Base-by-base conservation (phyloP, 1,140 invertebrate genomes). In the Drosophila littoralis region DNA sequence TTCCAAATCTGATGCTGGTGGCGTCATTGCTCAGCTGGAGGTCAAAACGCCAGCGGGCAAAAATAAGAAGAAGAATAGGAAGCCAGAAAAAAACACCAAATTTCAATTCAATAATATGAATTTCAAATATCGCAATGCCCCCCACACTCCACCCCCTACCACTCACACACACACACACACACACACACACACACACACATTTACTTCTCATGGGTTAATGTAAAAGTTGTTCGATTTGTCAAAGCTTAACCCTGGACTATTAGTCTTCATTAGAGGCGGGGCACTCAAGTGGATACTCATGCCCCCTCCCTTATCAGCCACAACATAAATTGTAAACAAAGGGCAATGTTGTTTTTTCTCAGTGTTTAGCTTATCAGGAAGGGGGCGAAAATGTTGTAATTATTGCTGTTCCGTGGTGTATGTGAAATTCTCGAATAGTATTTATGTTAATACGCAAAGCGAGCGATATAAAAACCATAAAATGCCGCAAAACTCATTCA, bases 61-160 rank as follows among this genome's bases (percentile, higher is more conserved):
- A 63, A 58, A 55, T 38, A 42, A 28, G 36, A 57, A 55, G 36
- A 66, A 38, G 43, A 61, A 8, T 4, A 10, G 60, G 22, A 71
- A 48, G 9, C 10, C 57, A 54, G 40, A 17, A 50, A 3, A 10
- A 50, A 35, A 38, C 22, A 73, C 17, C 17, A 65, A 74, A 81
- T 74, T 81, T 74, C 64, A 80, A 66, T 69, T 63, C 61, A 71
- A 81, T 82, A 77, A 81, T 81, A 85, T 84, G 77, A 84, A 84
- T 70, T 81, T 85, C 68, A 84, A 84, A 84, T 84, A 38, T 57
- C 61, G 65, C 81, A 78, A 78, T 68, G 22, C 48, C 66, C 35
- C 42, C 22, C 4, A 28, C 22, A 28, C 22, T 28, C 22, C 22
- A 28, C 22, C 22, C 22, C 22, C 22, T 5, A 28, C 0, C 22